Conservation (phyloP, 2,797 vertebrate species). For the Squalus acanthias region DNA sequence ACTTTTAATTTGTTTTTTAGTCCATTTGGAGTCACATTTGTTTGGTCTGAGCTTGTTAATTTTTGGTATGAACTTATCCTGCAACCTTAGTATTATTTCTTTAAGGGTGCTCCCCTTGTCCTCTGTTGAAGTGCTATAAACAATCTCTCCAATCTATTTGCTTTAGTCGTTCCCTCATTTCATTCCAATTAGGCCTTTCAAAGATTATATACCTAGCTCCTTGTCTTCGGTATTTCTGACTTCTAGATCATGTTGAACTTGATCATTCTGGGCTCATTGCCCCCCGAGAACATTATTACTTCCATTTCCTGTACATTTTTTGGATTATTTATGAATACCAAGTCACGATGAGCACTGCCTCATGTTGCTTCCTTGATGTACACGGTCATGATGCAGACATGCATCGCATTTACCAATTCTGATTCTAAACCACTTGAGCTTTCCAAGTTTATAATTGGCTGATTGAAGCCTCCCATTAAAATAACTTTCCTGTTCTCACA, state of each 20-base stretch:
- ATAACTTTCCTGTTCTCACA: not conserved
- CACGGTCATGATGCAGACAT: not conserved
- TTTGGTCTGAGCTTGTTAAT: not conserved
- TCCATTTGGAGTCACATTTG: not conserved
- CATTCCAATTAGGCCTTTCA: not conserved
- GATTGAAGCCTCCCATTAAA: not conserved
- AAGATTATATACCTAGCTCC: not conserved
- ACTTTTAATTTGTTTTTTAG: not conserved
- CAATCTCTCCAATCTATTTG: not conserved
- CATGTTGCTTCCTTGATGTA: not conserved
- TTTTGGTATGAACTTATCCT: not conserved
- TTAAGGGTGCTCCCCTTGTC: not conserved
- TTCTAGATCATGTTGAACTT: not conserved
- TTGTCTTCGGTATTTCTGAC: not conserved
- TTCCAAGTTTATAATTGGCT: not conserved
- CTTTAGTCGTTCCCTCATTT: not conserved
- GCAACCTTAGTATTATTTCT: not conserved
- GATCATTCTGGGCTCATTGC: not conserved
- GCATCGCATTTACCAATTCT: not conserved
- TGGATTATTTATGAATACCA: not conserved
- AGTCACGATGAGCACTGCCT: not conserved
- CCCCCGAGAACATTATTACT: not conserved
- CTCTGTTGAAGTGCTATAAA: not conserved
- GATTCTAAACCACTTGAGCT: not conserved
- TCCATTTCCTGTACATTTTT: not conserved